Base-by-base conservation (phyloP, 2,113 vertebrate species). In the Chrysemys picta region DNA sequence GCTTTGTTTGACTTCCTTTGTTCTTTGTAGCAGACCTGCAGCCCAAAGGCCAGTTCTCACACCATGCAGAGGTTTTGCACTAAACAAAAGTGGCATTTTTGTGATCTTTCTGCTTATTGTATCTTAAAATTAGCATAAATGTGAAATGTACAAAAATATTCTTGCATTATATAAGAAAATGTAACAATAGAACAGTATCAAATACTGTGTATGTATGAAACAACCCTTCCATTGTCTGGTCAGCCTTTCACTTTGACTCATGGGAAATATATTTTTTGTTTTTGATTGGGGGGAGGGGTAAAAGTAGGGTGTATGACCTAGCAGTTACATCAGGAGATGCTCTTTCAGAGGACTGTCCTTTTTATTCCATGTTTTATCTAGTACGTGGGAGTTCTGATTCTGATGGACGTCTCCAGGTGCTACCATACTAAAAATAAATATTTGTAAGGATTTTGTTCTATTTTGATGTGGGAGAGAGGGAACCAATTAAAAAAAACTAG, bases 201-300 rank as follows among this genome's bases (percentile, higher is more conserved):
- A 52, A 38, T 1, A 80, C 1, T 62, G n/a, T 21, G 16, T 22
- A 62, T 22, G 29, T 0, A 0, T 50, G 82, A 90, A 82, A 6
- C 14, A 54, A 50, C 54, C 25, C 69, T 50, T 6, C 17, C 14
- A 12, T 38, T 35, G 8, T 2, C 49, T 6, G 9, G 62, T 47
- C 54, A 45, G 22, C 49, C 69, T 56, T 62, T 25, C 83, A 72
- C 87, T 85, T 95, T 10, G 59, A 2, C 62, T 69, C 13, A n/a
- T n/a, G 62, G 35, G 62, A n/a, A 69, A n/a, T 69, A n/a, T 29
- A 31, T 54, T 22, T 22, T 54, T 22, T 19, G 8, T 35, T 65
- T 35, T 65, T 65, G 12, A 29, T 14, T 29, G 6, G 29, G 14
- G 29, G 59, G 31, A 16, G 14, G 11, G 21, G 24, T 21, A 89